Evolutionary conservation across 2,888 invertebrate genomes (phyloP).

Genomic region (Limnephilus rhombicus): DNA sequence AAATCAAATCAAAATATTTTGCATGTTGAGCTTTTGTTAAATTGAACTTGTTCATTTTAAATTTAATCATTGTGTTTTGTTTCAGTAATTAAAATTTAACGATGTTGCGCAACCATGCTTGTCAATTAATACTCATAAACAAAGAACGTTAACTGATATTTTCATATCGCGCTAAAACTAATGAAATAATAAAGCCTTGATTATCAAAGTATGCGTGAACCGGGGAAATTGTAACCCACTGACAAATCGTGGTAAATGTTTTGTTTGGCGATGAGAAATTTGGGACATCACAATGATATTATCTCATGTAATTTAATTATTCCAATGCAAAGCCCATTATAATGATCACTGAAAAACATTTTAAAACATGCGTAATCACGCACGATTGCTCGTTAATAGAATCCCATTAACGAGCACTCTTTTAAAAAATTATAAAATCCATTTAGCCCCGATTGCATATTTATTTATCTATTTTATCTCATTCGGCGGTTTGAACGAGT

Average conservation of each 20-base stretch:
- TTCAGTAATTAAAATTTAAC: background rate
- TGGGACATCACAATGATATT: background rate
- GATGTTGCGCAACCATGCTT: background rate
- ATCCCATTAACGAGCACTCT: background rate
- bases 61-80: background rate
- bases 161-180: background rate
- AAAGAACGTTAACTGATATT: background rate
- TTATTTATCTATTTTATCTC: background rate
- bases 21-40: background rate
- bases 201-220: background rate
- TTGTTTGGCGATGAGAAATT: background rate
- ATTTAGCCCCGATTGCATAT: background rate
- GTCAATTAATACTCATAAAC: background rate
- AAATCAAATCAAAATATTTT: background rate
- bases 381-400: too few species aligned
- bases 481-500: background rate
- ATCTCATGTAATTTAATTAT: background rate
- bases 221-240: background rate
- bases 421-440: background rate
- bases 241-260: background rate
- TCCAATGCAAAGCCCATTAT: background rate
- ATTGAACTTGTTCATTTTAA: background rate
- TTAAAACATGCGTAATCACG: background rate
- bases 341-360: background rate
- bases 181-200: background rate